Evolutionary conservation across 2,113 vertebrate genomes (phyloP).

Genomic region (Mungos mungo): DNA sequence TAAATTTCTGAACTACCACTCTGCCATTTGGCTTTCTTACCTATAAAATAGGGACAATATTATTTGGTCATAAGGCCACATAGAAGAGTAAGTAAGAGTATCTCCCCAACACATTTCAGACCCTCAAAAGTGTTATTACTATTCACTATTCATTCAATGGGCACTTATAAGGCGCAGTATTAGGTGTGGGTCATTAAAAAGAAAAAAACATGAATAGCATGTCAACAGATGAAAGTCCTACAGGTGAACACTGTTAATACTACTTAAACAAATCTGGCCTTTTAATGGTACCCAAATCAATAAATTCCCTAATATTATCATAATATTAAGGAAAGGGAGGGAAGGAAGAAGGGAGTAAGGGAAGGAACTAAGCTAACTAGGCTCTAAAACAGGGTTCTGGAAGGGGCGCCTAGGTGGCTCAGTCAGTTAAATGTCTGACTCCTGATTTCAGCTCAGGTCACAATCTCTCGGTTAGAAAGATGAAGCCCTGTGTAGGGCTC

Average conservation of each 20-base stretch:
- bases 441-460: too few relatives aligned
- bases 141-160: background rate
- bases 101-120: background rate
- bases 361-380: background rate
- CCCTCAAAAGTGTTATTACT: background rate
- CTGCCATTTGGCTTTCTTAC: background rate
- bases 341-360: background rate
- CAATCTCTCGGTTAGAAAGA: too few relatives aligned
- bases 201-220: background rate
- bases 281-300: conserved; percentile 10
- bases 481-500: too few relatives aligned
- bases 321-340: background rate
- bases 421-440: too few relatives aligned
- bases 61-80: background rate
- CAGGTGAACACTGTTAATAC: background rate
- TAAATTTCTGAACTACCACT: background rate
- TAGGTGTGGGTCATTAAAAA: background rate
- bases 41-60: background rate
- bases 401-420: too few relatives aligned
- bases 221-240: background rate
- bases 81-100: background rate
- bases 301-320: background rate
- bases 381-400: background rate
- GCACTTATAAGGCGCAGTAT: background rate
- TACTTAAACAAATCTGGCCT: background rate